Conservation (phyloP, 2,888 invertebrate genomes). For the Thysanoteuthis rhombus region DNA sequence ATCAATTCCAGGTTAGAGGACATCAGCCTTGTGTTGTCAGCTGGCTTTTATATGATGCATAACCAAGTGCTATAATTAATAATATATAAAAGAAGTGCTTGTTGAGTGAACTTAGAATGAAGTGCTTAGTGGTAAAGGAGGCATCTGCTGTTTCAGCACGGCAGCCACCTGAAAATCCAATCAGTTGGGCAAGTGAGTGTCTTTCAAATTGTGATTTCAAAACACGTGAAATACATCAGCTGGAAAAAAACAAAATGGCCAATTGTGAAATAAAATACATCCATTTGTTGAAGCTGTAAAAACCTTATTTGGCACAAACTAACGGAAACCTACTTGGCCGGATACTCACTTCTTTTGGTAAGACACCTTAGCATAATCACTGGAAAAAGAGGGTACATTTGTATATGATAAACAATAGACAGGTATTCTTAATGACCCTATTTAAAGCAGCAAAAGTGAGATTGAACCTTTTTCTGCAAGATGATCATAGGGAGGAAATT, state of each 20-base stretch:
- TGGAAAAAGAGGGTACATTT: conserved; percentile 20
- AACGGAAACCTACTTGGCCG: neutral
- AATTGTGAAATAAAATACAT: neutral
- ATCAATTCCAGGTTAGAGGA: neutral
- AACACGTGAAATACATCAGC: neutral
- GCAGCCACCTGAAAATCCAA: neutral
- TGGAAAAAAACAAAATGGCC: neutral
- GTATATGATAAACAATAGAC: neutral
- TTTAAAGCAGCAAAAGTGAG: conserved; percentile 42
- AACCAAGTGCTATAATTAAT: too few species aligned
- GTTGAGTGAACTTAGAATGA: neutral
- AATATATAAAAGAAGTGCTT: neutral
- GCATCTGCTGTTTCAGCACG: neutral
- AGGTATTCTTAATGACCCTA: neutral
- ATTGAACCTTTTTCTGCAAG: neutral
- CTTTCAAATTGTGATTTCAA: neutral
- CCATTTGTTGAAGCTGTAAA: neutral
- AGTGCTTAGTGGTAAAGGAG: neutral
- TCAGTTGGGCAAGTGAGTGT: neutral
- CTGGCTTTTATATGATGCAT: too few species aligned
- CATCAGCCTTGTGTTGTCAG: neutral
- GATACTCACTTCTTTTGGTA: conserved; percentile 29
- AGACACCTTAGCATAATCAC: conserved; percentile 29
- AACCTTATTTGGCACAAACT: neutral
- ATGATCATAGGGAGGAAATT: neutral